Evolutionary conservation across 2,113 vertebrate species (phyloP).

Genomic region (Sturnira hondurensis): DNA sequence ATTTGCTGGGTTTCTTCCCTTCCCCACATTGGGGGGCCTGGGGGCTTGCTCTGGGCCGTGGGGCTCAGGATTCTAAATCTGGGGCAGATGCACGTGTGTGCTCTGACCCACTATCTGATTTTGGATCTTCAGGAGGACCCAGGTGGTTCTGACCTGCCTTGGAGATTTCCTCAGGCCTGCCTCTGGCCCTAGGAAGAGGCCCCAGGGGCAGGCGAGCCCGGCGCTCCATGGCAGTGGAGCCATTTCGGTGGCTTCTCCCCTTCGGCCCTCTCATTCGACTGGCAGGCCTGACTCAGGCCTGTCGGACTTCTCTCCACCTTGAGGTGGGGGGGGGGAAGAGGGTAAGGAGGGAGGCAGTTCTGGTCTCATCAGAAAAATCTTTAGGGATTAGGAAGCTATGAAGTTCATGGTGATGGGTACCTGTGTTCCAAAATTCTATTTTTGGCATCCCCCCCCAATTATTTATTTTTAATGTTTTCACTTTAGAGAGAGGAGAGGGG

Average conservation of each 20-base stretch:
- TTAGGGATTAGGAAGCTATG: background rate
- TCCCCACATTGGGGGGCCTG: background rate
- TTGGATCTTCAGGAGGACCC: background rate
- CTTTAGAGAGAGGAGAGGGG: too few relatives aligned
- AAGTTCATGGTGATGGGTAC: background rate
- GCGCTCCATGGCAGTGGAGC: background rate
- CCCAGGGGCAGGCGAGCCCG: background rate
- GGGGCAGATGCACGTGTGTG: background rate
- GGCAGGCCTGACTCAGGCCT: background rate
- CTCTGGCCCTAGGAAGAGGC: background rate
- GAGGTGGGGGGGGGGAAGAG: background rate
- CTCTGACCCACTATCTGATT: background rate
- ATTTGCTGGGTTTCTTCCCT: background rate
- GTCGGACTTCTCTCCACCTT: background rate
- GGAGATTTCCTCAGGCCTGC: background rate
- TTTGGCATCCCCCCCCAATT: background rate
- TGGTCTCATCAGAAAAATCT: background rate
- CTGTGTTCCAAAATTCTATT: background rate
- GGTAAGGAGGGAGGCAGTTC: background rate
- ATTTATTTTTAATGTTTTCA: too few relatives aligned
- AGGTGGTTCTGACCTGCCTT: background rate
- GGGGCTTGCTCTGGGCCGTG: background rate
- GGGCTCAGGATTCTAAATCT: fast-evolving
- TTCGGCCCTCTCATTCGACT: background rate
- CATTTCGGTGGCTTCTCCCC: background rate